A percentile compares a stretch with the other conserved stretches of the same genome.
phyloP scores from a whole-genome alignment of 2,113 vertebrate species.

The Microcebus griseorufus region DNA sequence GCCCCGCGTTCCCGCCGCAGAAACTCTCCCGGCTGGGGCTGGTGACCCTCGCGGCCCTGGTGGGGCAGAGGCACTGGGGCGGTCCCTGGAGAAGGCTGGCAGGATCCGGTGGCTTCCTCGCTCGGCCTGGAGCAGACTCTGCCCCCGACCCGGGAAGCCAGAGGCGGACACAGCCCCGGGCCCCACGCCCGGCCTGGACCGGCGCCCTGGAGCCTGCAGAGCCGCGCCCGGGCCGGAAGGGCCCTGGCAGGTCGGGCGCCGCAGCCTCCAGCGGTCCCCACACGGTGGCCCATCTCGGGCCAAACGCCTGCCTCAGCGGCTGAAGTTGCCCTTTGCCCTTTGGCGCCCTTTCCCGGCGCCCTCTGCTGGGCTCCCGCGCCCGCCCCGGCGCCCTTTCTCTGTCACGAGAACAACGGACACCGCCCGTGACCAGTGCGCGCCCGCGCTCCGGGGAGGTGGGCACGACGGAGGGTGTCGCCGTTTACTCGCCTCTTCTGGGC shows the following conservation, averaged over 20 bases:
- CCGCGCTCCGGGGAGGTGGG: background rate
- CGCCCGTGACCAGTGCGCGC: background rate
- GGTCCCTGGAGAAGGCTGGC: rapidly evolving
- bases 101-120: rapidly evolving
- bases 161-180: too few relatives aligned
- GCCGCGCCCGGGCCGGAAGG: background rate
- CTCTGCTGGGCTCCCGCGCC: too few relatives aligned
- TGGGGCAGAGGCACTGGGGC: rapidly evolving
- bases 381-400: too few relatives aligned
- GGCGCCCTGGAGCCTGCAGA: background rate
- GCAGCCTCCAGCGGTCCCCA: too few relatives aligned
- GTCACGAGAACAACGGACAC: background rate
- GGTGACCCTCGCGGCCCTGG: rapidly evolving
- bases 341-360: rapidly evolving
- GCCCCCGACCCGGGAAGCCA: rapidly evolving
- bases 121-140: background rate
- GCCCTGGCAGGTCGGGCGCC: rapidly evolving
- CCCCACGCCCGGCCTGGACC: background rate
- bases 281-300: too few relatives aligned
- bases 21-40: rapidly evolving
- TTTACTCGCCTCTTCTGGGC: background rate
- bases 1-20: rapidly evolving
- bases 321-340: background rate
- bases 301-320: background rate
- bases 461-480: too few relatives aligned